Evolutionary conservation across 1,140 invertebrate genomes (phyloP).

Genomic region (Eubasilissa regina): DNA sequence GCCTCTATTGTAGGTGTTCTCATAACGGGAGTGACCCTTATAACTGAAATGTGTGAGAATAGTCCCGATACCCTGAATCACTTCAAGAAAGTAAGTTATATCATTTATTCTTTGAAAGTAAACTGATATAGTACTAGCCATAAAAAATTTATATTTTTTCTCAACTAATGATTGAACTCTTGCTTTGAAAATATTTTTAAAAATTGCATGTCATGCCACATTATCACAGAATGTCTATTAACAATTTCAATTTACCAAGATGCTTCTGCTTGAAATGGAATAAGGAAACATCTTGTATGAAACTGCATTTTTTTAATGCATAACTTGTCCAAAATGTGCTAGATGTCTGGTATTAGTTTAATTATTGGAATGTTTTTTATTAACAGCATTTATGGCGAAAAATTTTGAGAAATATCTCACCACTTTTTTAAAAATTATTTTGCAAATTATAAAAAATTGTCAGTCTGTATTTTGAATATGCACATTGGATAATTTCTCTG

Average conservation of each 20-base stretch:
- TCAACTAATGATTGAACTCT: slow-evolving; percentile 9
- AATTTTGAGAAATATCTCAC: no score
- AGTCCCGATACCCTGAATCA: slow-evolving; percentile 96
- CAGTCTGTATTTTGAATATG: no score
- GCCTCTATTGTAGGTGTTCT: slow-evolving; percentile 83
- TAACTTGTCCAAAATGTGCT: not conserved
- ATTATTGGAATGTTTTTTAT: slow-evolving; percentile 14
- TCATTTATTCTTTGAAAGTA: not conserved
- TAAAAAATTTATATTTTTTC: slow-evolving; percentile 20
- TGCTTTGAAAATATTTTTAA: slow-evolving; percentile 20
- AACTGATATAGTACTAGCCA: slow-evolving; percentile 1
- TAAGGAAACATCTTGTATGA: not conserved
- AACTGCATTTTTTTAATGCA: no score
- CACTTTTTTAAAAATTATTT: no score
- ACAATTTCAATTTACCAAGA: slow-evolving; percentile 21
- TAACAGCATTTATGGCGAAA: no score
- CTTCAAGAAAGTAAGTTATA: slow-evolving; percentile 93
- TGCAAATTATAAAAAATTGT: no score
- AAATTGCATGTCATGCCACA: slow-evolving; percentile 31
- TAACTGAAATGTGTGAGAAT: slow-evolving; percentile 99
- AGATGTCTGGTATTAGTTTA: not conserved
- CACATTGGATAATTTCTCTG: no score
- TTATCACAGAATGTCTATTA: slow-evolving; percentile 38
- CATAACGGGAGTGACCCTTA: slow-evolving; percentile 97
- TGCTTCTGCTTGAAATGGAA: slow-evolving; percentile 38